A percentile compares a stretch with the other conserved stretches of the same genome.
These are phyloP conservation scores for Garrulus glandarius DNA, from an alignment of 2,797 vertebrate species.

Conservation along the genomic window DNA sequence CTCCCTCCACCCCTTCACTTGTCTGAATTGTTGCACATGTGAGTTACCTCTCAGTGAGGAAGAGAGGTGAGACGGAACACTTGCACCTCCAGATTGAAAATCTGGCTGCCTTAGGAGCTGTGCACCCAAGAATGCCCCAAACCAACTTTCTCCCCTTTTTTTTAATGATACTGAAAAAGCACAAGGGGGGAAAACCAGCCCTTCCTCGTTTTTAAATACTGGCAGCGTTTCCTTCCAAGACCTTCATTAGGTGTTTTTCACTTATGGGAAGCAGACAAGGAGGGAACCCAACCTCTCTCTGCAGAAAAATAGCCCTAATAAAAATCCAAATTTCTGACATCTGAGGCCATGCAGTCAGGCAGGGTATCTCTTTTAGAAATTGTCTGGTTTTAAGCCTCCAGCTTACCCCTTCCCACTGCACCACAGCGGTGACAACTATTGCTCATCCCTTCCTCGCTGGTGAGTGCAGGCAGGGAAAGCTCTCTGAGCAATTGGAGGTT, in stretches of 20 bases:
- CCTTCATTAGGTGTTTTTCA: fast-evolving
- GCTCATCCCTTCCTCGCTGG: fast-evolving
- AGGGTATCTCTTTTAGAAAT: neutral
- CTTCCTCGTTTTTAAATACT: fast-evolving
- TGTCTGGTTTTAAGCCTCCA: neutral
- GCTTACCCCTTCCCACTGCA: neutral
- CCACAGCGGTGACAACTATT: fast-evolving
- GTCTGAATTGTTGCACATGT: neutral
- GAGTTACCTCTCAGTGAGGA: neutral
- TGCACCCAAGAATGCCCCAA: neutral
- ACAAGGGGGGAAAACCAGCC: neutral
- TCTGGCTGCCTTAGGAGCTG: neutral
- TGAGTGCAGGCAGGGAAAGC: fast-evolving
- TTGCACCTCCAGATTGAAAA: neutral
- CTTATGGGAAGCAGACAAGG: fast-evolving
- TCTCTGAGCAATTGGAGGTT: neutral
- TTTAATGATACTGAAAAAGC: neutral
- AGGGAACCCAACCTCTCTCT: neutral
- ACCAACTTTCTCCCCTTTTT: fast-evolving
- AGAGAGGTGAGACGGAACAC: fast-evolving
- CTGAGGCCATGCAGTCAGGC: neutral
- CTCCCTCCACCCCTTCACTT: fast-evolving
- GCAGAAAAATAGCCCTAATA: neutral
- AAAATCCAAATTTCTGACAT: neutral
- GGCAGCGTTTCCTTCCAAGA: neutral